Evolutionary conservation across 2,797 vertebrate species (phyloP), one percentile per base, ranked within the genome.

Genomic region (Anabas testudineus): DNA sequence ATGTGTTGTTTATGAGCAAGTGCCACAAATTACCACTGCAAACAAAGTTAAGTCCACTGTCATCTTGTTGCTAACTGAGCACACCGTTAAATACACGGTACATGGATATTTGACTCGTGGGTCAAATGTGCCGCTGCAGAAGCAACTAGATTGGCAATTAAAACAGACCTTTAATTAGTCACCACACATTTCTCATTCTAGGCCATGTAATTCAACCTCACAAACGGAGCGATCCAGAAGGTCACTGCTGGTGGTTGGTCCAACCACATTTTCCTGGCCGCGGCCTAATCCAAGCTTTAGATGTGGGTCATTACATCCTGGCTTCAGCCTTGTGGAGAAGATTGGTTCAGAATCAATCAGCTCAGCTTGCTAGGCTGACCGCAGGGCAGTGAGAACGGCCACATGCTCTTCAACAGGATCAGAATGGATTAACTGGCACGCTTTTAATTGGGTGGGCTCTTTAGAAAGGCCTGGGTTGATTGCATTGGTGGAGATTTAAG

Each of bases 381-480:
- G 84, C 83, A 73, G 93, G 85, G 77, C 80, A 92, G 70, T 87
- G 90, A 90, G 94, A 91, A 91, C 83, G 87, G 90, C 93, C 93
- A 89, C 82, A 89, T 74, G 71, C 89, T 94, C 93, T 94, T 93
- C 92, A 85, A 81, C 83, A 75, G 95, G 94, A 94, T 96, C 94
- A 95, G 87, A 83, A 88, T 88, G 92, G 95, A 96, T 96, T 96
- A 96, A 91, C 87, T 93, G 91, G 94, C 93, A 93, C 92, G 92
- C 92, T 95, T 90, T 92, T 93, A 93, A 93, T 92, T 93, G 91
- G 90, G 83, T 80, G 77, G 70, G 46, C 72, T 82, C 67, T 67
- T 80, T 78, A 85, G 64, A 82, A 90, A 81, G 81, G 75, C 70
- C 65, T 21, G 59, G 41, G 62, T 73, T 86, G 86, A 88, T 84